A percentile compares a stretch with the other conserved stretches of the same genome.
Evolutionary conservation across 2,797 vertebrate genomes (phyloP).

Genomic region (Podargus strigoides): DNA sequence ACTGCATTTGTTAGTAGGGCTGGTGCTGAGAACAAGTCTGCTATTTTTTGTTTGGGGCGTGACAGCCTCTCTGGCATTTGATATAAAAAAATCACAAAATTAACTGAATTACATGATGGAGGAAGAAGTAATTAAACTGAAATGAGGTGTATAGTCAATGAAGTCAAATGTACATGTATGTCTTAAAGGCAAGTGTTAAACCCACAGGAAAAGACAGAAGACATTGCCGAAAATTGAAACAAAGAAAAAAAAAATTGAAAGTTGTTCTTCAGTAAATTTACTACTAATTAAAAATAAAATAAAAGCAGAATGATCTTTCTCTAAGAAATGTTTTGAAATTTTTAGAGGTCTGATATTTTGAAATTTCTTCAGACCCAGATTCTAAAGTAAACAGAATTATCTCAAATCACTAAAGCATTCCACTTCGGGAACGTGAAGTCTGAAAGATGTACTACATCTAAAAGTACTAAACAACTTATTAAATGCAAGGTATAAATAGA

Average conservation of each 20-base stretch:
- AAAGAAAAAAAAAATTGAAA: background rate
- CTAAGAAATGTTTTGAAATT: background rate
- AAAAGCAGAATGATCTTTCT: background rate
- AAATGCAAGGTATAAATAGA: background rate
- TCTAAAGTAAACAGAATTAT: background rate
- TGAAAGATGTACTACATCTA: background rate
- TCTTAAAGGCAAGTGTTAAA: background rate
- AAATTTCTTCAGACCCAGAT: background rate
- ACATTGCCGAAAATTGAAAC: background rate
- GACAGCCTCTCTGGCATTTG: background rate
- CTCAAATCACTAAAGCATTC: background rate
- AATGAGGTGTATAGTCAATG: background rate
- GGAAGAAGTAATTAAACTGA: background rate
- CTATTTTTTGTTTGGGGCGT: background rate
- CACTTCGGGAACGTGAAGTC: background rate
- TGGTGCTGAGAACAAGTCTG: background rate
- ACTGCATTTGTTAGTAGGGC: accelerated
- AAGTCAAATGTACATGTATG: background rate
- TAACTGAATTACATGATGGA: background rate
- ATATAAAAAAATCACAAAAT: background rate
- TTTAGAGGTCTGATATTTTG: background rate
- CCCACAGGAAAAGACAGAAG: background rate
- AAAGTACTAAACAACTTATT: background rate
- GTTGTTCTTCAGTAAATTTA: background rate
- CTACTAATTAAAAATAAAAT: background rate